A percentile compares a stretch with the other conserved stretches of the same genome.
Evolutionary conservation across 1,140 invertebrate genomes (phyloP).

Genomic region (Ruditapes philippinarum): DNA sequence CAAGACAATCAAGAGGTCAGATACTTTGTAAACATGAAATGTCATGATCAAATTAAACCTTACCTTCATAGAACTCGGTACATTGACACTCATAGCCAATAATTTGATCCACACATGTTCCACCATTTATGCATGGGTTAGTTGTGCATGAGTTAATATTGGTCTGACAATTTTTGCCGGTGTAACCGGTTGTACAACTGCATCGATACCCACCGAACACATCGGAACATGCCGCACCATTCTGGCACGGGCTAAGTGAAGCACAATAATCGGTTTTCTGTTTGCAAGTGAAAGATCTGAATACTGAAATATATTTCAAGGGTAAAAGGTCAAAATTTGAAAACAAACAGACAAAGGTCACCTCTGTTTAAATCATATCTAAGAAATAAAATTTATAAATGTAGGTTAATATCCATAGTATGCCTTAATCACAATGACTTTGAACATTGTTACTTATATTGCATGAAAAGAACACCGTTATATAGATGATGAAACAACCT

Average conservation of each 20-base stretch:
- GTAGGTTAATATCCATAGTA: too few species aligned
- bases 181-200: constrained; percentile 87
- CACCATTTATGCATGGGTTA: constrained; percentile 96
- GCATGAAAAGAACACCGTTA: too few species aligned
- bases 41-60: too few species aligned
- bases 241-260: constrained; percentile 44
- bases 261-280: constrained; percentile 87
- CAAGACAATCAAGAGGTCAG: too few species aligned
- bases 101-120: constrained; percentile 91
- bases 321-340: too few species aligned
- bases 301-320: constrained; percentile 58
- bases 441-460: too few species aligned
- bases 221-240: constrained; percentile 35
- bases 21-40: too few species aligned
- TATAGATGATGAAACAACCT: too few species aligned
- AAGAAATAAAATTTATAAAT: too few species aligned
- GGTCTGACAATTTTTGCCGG: constrained; percentile 88
- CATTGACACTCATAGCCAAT: constrained; percentile 80
- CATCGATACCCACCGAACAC: constrained; percentile 54
- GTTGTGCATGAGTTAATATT: constrained; percentile 97
- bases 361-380: too few species aligned
- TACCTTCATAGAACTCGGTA: constrained; percentile 72
- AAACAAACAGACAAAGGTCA: too few species aligned
- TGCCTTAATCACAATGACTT: too few species aligned
- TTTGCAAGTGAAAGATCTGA: background rate